These are phyloP conservation scores for Isoperla grammatica DNA, from an alignment of 2,888 invertebrate genomes.

Conservation along the genomic window DNA sequence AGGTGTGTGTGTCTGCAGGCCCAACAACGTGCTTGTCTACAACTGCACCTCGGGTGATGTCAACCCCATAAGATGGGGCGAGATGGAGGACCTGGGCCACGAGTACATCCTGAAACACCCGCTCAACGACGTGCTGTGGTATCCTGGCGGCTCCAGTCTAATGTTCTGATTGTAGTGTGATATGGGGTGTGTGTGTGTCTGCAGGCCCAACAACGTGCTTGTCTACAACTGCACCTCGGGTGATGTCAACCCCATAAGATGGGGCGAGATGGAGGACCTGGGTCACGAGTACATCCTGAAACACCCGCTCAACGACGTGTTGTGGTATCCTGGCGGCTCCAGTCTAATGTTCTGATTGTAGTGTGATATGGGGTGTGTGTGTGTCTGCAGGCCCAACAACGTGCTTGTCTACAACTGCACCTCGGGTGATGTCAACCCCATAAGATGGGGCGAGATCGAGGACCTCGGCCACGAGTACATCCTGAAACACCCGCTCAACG, in stretches of 20 bases:
- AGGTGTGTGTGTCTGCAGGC: too few species aligned
- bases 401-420: slow-evolving; percentile 92
- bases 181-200: too few species aligned
- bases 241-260: slow-evolving; percentile 86
- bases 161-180: too few species aligned
- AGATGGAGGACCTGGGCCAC: slow-evolving; percentile 79
- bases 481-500: slow-evolving; percentile 80
- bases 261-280: slow-evolving; percentile 81
- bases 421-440: slow-evolving; percentile 88
- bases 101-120: slow-evolving; percentile 84
- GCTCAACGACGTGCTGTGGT: slow-evolving; percentile 72
- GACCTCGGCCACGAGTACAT: slow-evolving; percentile 75
- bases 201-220: slow-evolving; percentile 62
- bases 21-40: slow-evolving; percentile 75
- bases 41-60: slow-evolving; percentile 93
- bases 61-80: slow-evolving; percentile 90
- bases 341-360: too few species aligned
- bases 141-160: slow-evolving; percentile 87
- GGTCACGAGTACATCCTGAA: slow-evolving; percentile 79
- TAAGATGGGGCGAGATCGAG: slow-evolving; percentile 89
- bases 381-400: slow-evolving; percentile 58
- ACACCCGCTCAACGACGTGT: slow-evolving; percentile 73
- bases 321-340: slow-evolving; percentile 90
- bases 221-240: slow-evolving; percentile 97
- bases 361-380: too few species aligned